Evolutionary conservation across 2,113 vertebrate genomes (phyloP), one percentile per base, ranked within the genome.

Genomic region (Lampris incognitus): DNA sequence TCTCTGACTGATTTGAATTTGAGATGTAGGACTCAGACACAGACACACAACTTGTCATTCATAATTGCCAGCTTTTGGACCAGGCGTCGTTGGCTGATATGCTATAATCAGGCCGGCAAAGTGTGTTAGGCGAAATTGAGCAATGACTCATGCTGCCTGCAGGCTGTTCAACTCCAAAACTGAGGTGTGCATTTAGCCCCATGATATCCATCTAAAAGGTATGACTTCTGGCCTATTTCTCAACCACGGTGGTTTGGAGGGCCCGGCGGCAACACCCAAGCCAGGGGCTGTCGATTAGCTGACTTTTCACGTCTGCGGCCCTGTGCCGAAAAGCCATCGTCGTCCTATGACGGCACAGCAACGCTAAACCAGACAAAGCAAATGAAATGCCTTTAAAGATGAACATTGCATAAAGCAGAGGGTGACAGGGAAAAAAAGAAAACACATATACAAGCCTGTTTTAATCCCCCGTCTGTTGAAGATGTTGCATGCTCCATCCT

Each of bases 391-490:
- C 60, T 84, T 86, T 66, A 77, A 66, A 74, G 70, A 80, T 75
- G 76, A 90, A 58, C 85, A 81, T 85, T 84, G 69, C 69, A 81
- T 82, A 83, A 82, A 82, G 86, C 63, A 41, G 50, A 57, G 66
- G 83, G 81, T 81, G 89, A 91, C 85, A 88, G 79, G 69, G 84
- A 76, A 83, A 86, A 85, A 89, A 77, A 66, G 84, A 76, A 83
- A 86, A 85, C 88, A 87, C 87, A 85, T 69, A 88, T 75, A 79
- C 76, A 83, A 81, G 65, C 69, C 69, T 72, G 75, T 87, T 93
- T 90, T 88, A 85, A 84, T 88, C 76, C 74, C 71, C 69, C 63
- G 81, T 82, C 88, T 88, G 86, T 90, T 85, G 85, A 76, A 78
- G 82, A 85, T 83, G 83, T 85, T 87, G 89, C 84, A 89, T 66